A percentile compares a stretch with the other conserved stretches of the same genome.
Evolutionary conservation across 1,140 invertebrate genomes (phyloP).

Genomic region (Holotrichia oblita): DNA sequence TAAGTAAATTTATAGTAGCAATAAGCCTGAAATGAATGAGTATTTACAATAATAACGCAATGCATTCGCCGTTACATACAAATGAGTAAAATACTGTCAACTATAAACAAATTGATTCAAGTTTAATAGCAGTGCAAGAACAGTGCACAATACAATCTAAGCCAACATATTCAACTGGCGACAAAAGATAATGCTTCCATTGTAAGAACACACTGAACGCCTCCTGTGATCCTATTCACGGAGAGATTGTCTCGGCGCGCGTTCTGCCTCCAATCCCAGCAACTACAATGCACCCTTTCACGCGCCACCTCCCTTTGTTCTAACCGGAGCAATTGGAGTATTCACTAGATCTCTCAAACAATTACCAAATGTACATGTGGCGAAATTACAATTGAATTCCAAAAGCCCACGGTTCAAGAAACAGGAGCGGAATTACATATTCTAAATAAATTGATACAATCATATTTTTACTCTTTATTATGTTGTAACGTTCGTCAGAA

Average conservation of each 20-base stretch:
- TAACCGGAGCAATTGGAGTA: constrained; percentile 51
- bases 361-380: constrained; percentile 42
- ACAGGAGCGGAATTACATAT: constrained; percentile 18
- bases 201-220: constrained; percentile 60
- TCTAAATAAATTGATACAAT: constrained; percentile 29
- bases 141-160: constrained; percentile 59
- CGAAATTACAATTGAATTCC: constrained; percentile 40
- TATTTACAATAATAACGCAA: no score
- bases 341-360: constrained; percentile 46
- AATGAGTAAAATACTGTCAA: not conserved
- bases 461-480: not conserved
- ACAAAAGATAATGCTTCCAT: constrained; percentile 62
- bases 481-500: not conserved
- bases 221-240: constrained; percentile 61
- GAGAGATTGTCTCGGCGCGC: constrained; percentile 58
- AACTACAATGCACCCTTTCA: constrained; percentile 58
- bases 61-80: not conserved
- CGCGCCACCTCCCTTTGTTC: constrained; percentile 59
- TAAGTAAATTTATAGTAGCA: no score
- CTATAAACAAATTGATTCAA: constrained; percentile 43
- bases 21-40: no score
- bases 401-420: constrained; percentile 36
- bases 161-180: constrained; percentile 61
- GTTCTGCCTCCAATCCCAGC: constrained; percentile 56
- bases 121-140: constrained; percentile 44